Base-by-base conservation (phyloP, 2,797 vertebrate genomes). In the Megaceryle alcyon region DNA sequence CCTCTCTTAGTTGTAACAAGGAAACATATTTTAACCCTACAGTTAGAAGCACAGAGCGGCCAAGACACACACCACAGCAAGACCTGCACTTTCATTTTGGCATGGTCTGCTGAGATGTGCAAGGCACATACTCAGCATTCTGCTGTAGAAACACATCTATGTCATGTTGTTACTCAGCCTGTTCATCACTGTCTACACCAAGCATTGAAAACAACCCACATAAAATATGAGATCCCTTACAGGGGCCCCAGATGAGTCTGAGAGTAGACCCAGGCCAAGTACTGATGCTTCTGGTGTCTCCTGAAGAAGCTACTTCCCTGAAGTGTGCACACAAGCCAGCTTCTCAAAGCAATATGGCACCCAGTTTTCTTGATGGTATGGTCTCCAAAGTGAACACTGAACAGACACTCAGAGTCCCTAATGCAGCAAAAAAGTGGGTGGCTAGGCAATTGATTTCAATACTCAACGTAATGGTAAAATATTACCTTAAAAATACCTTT, bases 161-260 rank as follows among this genome's bases (percentile, higher is more conserved):
- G 57, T 21, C 13, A 2, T 43, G 29, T 49, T 26, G 37, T 16
- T 63, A 29, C 29, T 41, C 49, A 35, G 22, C 12, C 39, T 1
- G 0, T 49, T 65, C n/a, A 14, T 14, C 29, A 35, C 0, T 7
- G 11, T 9, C 35, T 31, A 63, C 7, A 16, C 17, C 2, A 1
- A 0, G 1, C 63, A 23, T 4, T 29, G 60, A 82, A 63, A 80
- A 65, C 25, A 60, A 48, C 8, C 33, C 26, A 59, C 16, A 29
- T 6, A 18, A 70, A 70, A 5, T n/a, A 22, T 0, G 0, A 22
- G 14, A 29, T 31, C 57, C 31, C 17, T 14, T 12, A n/a, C 0
- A 0, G 35, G 31, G 21, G 3, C 9, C n/a, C 25, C 25, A 60
- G 29, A 14, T 26, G 31, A 39, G 39, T 73, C 26, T 54, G 19